These are phyloP conservation scores for Desmodus rotundus DNA, from an alignment of 2,113 vertebrate genomes.

Conservation along the genomic window DNA sequence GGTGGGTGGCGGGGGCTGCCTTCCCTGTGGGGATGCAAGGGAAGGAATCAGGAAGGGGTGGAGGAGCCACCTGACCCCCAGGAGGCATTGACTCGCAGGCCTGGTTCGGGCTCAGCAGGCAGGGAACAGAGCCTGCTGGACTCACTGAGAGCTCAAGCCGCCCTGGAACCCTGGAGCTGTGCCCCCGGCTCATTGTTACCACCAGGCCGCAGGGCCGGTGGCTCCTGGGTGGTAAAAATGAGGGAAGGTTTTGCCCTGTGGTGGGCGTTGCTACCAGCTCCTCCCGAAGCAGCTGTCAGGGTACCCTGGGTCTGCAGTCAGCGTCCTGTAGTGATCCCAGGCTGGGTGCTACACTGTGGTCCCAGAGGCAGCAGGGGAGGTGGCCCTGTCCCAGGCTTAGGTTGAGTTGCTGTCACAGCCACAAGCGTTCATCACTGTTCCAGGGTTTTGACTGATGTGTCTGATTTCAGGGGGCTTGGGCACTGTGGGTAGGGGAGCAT, in stretches of 20 bases:
- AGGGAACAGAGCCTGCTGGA: not conserved
- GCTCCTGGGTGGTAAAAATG: too few species aligned
- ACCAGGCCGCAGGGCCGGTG: not conserved
- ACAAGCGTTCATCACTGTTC: fast-evolving
- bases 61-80: not conserved
- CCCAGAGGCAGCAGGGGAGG: not conserved
- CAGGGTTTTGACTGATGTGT: not conserved
- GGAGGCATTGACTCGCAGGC: not conserved
- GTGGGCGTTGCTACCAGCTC: not conserved
- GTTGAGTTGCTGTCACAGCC: too few species aligned
- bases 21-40: not conserved
- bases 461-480: not conserved
- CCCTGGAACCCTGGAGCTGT: not conserved
- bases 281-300: not conserved
- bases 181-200: not conserved
- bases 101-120: fast-evolving
- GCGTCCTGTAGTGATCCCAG: not conserved
- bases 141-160: not conserved
- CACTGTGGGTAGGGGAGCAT: not conserved
- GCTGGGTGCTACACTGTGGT: fast-evolving
- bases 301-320: not conserved
- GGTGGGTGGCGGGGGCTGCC: not conserved
- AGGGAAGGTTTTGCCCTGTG: not conserved
- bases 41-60: fast-evolving
- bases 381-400: not conserved